Conservation (phyloP, 1,140 invertebrate genomes). For the Pentalonia nigronervosa region DNA sequence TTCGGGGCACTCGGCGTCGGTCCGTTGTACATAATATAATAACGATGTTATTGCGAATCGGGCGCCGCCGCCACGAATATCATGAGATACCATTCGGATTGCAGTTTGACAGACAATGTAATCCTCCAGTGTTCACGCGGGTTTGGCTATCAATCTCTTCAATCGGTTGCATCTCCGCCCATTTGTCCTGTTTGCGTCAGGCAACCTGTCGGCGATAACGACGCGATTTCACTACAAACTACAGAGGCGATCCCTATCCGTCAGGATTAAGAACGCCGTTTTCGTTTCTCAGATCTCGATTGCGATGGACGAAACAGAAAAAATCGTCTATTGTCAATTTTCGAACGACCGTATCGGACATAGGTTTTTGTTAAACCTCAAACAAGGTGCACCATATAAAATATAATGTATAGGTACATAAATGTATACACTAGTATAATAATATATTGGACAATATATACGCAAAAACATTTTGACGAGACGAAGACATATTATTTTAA, state of each 20-base stretch:
- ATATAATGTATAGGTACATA: no score
- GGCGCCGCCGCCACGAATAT: neutral
- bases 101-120: neutral
- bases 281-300: neutral
- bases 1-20: neutral
- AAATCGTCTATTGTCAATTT: neutral
- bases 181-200: neutral
- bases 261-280: neutral
- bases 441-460: no score
- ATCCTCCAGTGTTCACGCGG: neutral
- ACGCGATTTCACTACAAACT: conserved; percentile 7
- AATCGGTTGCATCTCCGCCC: neutral
- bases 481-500: no score
- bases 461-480: no score
- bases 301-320: neutral
- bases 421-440: no score
- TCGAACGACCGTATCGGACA: neutral
- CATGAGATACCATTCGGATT: neutral
- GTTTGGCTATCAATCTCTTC: conserved; percentile 4
- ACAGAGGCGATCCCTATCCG: neutral
- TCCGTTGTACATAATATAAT: neutral
- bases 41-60: neutral
- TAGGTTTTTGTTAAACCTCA: neutral
- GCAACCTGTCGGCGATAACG: neutral
- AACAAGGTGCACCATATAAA: neutral